Percentiles rank a stretch among this genome's conserved stretches.
These are phyloP conservation scores for Apteryx mantelli DNA, from an alignment of 2,113 vertebrate genomes.

Conservation along the genomic window DNA sequence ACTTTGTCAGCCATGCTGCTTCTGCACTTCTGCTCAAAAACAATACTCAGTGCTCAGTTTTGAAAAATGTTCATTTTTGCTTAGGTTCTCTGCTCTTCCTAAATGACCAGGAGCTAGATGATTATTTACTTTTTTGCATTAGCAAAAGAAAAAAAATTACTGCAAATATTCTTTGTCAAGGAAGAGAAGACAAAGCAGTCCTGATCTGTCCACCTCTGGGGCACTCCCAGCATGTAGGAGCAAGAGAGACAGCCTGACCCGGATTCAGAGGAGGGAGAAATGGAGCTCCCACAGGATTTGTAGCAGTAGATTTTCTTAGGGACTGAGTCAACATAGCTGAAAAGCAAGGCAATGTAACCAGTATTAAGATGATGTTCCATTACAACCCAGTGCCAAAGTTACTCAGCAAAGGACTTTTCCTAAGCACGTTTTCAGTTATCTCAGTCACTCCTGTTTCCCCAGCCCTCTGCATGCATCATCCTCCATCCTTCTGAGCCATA, in stretches of 20 bases:
- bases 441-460: background rate
- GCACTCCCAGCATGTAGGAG: background rate
- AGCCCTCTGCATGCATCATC: fast-evolving
- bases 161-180: background rate
- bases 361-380: background rate
- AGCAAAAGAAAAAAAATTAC: background rate
- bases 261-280: background rate
- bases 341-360: background rate
- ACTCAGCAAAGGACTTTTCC: background rate
- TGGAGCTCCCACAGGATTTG: background rate
- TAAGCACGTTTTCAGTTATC: background rate
- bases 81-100: background rate
- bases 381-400: background rate
- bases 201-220: background rate
- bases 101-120: background rate
- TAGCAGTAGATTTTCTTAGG: slow-evolving; percentile 27
- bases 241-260: background rate
- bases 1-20: background rate
- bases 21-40: background rate
- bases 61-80: background rate
- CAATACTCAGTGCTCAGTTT: background rate
- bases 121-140: background rate
- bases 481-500: background rate
- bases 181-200: background rate
- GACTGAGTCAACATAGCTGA: background rate